These are phyloP conservation scores for Onychostoma macrolepis DNA, from an alignment of 2,113 vertebrate species.

Conservation along the genomic window DNA sequence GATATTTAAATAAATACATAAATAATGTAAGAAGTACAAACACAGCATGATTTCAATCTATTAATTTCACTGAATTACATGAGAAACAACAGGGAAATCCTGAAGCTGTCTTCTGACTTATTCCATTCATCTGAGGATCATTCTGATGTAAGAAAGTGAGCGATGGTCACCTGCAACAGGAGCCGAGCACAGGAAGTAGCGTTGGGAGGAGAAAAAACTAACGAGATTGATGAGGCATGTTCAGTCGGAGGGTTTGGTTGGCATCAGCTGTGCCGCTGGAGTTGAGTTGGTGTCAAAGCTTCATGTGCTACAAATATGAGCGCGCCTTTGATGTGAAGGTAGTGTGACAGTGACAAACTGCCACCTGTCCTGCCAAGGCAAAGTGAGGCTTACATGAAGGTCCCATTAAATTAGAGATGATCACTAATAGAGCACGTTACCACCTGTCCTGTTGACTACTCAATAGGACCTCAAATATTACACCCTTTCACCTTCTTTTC, in stretches of 20 bases:
- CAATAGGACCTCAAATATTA: conserved; percentile 34
- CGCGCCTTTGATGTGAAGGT: conserved; percentile 66
- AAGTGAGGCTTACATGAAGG: conserved; percentile 64
- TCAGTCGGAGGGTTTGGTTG: conserved; percentile 53
- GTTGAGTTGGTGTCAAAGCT: conserved; percentile 67
- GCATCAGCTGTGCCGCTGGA: conserved; percentile 65
- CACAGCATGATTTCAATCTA: background rate
- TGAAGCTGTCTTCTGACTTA: conserved; percentile 61
- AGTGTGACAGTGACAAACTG: conserved; percentile 62
- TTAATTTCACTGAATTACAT: background rate
- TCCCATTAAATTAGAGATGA: conserved; percentile 67
- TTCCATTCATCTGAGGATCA: conserved; percentile 63
- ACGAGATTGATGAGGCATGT: conserved; percentile 52
- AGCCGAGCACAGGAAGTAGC: background rate
- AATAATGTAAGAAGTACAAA: background rate
- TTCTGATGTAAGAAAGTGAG: conserved; percentile 54
- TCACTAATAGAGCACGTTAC: conserved; percentile 68
- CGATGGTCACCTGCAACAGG: conserved; percentile 54
- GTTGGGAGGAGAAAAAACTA: conserved; percentile 43
- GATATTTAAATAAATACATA: background rate
- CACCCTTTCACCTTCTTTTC: conserved; percentile 11
- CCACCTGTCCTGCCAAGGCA: conserved; percentile 55
- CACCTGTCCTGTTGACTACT: conserved; percentile 68
- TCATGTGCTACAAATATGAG: conserved; percentile 64
- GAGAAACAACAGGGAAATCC: conserved; percentile 60